Evolutionary conservation across 2,797 vertebrate genomes (phyloP).

Genomic region (Rallus crepitans): DNA sequence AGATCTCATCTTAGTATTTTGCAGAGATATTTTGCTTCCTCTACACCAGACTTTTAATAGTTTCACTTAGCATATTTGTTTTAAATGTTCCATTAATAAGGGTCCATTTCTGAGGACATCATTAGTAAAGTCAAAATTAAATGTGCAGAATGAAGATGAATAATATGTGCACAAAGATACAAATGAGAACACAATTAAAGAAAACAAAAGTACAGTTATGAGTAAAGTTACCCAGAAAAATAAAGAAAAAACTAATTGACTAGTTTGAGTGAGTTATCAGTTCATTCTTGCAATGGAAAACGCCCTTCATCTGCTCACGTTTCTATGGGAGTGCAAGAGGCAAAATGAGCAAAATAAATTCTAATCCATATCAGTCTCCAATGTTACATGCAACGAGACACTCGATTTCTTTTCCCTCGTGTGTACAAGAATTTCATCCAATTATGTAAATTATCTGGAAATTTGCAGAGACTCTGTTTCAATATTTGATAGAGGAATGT

Average conservation of each 20-base stretch:
- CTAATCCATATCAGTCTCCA: background rate
- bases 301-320: background rate
- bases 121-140: background rate
- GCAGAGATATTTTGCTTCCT: background rate
- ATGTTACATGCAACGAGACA: background rate
- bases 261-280: background rate
- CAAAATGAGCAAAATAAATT: background rate
- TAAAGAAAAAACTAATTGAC: background rate
- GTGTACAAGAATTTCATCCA: background rate
- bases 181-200: background rate
- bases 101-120: background rate
- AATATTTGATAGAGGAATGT: background rate
- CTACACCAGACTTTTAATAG: background rate
- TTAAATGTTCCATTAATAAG: background rate
- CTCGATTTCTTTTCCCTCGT: background rate
- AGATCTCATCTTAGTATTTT: background rate
- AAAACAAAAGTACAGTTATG: background rate
- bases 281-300: background rate
- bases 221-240: background rate
- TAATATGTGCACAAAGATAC: background rate
- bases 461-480: background rate
- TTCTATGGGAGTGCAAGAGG: background rate
- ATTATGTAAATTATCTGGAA: background rate
- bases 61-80: background rate
- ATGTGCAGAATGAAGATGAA: background rate